These are phyloP conservation scores for Centrocercus urophasianus DNA, from an alignment of 2,113 vertebrate species.

Conservation along the genomic window DNA sequence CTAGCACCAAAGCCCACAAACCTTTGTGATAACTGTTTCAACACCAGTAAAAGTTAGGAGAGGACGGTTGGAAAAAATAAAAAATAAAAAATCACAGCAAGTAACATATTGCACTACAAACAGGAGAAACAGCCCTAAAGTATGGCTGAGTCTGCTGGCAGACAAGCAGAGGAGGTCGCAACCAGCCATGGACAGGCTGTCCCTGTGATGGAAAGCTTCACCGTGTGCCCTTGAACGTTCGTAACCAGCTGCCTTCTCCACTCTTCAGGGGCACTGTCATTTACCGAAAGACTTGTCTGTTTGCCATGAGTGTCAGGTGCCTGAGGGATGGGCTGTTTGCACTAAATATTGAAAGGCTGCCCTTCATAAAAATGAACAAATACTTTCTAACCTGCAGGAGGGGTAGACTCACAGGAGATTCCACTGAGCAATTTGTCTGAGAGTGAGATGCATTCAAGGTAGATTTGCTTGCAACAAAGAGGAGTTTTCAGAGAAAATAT, in stretches of 20 bases:
- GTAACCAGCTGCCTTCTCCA: slow-evolving; percentile 64
- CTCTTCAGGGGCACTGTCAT: slow-evolving; percentile 71
- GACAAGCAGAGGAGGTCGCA: background rate
- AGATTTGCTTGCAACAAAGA: slow-evolving; percentile 22
- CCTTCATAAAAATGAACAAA: slow-evolving; percentile 81
- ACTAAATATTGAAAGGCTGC: slow-evolving; percentile 74
- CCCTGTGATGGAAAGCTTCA: background rate
- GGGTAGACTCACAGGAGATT: slow-evolving; percentile 57
- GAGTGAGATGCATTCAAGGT: slow-evolving; percentile 42
- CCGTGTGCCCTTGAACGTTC: slow-evolving; percentile 57
- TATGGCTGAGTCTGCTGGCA: background rate
- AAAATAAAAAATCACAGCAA: background rate
- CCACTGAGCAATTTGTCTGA: slow-evolving; percentile 57
- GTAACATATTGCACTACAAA: background rate
- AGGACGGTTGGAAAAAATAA: background rate
- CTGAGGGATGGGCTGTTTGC: slow-evolving; percentile 75
- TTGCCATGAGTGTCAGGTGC: slow-evolving; percentile 75
- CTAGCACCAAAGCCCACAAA: background rate
- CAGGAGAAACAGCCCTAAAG: background rate
- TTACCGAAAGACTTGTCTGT: slow-evolving; percentile 77
- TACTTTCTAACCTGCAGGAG: slow-evolving; percentile 69
- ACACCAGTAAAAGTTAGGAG: background rate
- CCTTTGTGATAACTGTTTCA: background rate
- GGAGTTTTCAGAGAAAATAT: slow-evolving; percentile 14
- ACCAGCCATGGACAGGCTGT: accelerated